Evolutionary conservation across 2,797 vertebrate genomes (phyloP).

Genomic region (Todus mexicanus): DNA sequence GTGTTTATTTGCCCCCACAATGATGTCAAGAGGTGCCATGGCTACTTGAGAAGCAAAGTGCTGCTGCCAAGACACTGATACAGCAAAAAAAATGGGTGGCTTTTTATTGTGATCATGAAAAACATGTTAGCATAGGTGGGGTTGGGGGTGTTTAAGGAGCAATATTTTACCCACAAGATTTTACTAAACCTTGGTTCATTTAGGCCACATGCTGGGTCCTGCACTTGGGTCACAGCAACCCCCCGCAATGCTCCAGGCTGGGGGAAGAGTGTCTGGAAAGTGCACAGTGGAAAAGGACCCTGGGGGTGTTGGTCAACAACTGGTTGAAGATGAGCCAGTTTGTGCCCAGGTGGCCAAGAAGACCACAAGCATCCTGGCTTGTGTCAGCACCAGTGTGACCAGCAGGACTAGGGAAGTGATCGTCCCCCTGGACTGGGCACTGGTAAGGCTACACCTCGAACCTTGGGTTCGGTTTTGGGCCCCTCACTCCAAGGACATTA

Average conservation of each 20-base stretch:
- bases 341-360: background rate
- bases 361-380: too few relatives aligned
- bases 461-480: background rate
- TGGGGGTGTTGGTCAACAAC: background rate
- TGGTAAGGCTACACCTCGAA: background rate
- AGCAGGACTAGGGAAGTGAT: background rate
- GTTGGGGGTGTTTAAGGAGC: background rate
- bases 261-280: background rate
- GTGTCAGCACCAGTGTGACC: background rate
- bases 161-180: background rate
- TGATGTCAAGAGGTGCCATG: background rate
- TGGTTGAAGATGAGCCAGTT: background rate
- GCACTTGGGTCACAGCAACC: background rate
- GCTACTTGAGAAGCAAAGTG: background rate
- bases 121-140: fast-evolving
- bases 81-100: background rate
- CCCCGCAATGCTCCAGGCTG: background rate
- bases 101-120: background rate
- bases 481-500: background rate
- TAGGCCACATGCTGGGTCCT: background rate
- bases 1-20: background rate
- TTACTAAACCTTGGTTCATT: background rate
- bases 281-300: background rate
- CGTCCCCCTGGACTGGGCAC: background rate
- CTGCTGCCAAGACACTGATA: background rate